Evolutionary conservation across 2,797 vertebrate genomes (phyloP).

Genomic region (Astyanax mexicanus): DNA sequence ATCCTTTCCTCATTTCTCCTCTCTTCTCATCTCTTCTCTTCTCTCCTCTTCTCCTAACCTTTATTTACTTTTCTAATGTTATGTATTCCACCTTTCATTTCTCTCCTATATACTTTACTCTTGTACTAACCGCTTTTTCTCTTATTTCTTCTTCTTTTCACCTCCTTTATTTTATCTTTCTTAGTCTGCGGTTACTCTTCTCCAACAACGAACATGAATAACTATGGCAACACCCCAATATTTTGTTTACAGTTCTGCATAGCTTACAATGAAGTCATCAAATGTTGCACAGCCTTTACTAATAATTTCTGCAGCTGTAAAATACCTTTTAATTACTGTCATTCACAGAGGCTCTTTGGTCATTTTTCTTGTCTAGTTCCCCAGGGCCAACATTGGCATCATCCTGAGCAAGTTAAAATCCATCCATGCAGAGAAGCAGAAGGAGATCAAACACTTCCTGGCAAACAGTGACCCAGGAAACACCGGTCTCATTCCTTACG

Average conservation of each 20-base stretch:
- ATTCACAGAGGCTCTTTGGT: slow-evolving; percentile 28
- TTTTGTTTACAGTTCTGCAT: slow-evolving; percentile 4
- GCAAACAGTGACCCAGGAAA: slow-evolving; percentile 70
- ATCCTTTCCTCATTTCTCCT: no score
- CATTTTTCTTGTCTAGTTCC: slow-evolving; percentile 78
- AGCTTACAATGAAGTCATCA: slow-evolving; percentile 5
- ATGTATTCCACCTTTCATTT: no score
- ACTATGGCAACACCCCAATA: not conserved
- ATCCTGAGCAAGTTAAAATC: slow-evolving; percentile 85
- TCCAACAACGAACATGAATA: no score
- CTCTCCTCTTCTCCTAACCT: not conserved
- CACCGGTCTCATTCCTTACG: slow-evolving; percentile 78
- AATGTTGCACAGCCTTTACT: not conserved
- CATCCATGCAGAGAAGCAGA: slow-evolving; percentile 70
- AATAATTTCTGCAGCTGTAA: slow-evolving; percentile 22
- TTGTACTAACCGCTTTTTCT: no score
- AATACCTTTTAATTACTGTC: slow-evolving; percentile 22
- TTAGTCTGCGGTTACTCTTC: no score
- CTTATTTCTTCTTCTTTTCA: no score
- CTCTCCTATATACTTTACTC: no score
- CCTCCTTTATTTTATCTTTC: no score
- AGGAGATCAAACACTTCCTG: slow-evolving; percentile 83
- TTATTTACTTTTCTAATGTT: no score
- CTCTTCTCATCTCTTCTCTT: not conserved
- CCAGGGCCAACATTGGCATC: slow-evolving; percentile 74